Percentiles rank a stretch among this genome's conserved stretches.
These are phyloP conservation scores for Poeciliopsis retropinna DNA, from an alignment of 2,113 vertebrate species.

Conservation along the genomic window DNA sequence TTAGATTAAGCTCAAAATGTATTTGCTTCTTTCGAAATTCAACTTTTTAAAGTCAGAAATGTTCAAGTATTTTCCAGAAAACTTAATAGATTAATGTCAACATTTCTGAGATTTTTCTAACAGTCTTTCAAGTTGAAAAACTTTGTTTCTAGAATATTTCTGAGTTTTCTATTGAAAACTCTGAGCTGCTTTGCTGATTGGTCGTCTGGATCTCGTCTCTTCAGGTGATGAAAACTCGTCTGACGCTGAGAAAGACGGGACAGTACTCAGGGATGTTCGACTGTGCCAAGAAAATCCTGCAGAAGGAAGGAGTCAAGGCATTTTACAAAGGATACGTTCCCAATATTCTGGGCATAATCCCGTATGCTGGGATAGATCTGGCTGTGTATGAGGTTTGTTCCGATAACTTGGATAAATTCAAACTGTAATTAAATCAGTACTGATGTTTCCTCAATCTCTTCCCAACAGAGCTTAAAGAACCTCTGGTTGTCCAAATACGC, in stretches of 20 bases:
- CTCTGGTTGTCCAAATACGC: conserved; percentile 90
- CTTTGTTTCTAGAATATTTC: no score
- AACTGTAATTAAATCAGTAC: background rate
- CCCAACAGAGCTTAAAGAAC: conserved; percentile 89
- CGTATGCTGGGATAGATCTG: conserved; percentile 97
- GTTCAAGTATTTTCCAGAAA: no score
- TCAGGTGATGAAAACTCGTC: conserved; percentile 95
- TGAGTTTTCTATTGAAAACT: no score
- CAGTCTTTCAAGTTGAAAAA: no score
- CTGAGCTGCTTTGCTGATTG: background rate
- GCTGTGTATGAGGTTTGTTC: conserved; percentile 92
- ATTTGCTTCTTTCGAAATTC: no score
- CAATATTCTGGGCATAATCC: conserved; percentile 97
- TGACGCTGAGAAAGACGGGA: conserved; percentile 95
- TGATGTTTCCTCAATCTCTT: background rate
- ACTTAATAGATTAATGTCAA: no score
- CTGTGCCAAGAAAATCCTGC: conserved; percentile 95
- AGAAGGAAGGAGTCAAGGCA: conserved; percentile 89
- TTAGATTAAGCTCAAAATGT: no score
- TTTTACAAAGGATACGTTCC: conserved; percentile 98
- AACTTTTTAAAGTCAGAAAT: no score
- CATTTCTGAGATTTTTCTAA: no score
- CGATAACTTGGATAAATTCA: background rate
- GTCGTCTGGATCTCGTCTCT: background rate
- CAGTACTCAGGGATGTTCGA: conserved; percentile 94